A percentile compares a stretch with the other conserved stretches of the same genome.
Evolutionary conservation across 2,113 vertebrate genomes (phyloP).

Genomic region (Clarias gariepinus): DNA sequence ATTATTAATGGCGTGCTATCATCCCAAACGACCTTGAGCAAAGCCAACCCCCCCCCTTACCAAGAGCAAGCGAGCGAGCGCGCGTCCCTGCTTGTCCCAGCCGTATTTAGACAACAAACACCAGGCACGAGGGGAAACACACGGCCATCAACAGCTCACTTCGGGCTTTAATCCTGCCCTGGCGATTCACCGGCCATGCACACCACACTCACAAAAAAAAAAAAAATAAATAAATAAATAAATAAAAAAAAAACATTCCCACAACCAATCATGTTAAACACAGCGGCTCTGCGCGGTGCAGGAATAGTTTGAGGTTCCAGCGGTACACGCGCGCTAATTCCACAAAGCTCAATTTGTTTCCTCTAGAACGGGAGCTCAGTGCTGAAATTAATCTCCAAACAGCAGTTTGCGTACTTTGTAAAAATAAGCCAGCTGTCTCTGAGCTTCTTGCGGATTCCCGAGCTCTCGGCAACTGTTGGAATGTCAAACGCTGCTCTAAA

Average conservation of each 20-base stretch:
- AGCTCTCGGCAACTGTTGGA: conserved; percentile 57
- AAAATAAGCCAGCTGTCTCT: conserved; percentile 69
- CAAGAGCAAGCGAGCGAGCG: conserved; percentile 39
- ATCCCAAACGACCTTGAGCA: conserved; percentile 77
- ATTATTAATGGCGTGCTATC: conserved; percentile 75
- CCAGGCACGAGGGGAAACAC: conserved; percentile 61
- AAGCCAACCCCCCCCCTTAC: conserved; percentile 61
- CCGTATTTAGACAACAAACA: conserved; percentile 72
- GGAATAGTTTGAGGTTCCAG: conserved; percentile 46
- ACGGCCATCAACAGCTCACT: conserved; percentile 59
- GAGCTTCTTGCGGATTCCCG: conserved; percentile 47
- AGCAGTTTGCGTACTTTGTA: conserved; percentile 66
- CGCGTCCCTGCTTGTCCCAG: conserved; percentile 59
- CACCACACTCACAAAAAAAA: not conserved
- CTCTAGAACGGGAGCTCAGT: conserved; percentile 63
- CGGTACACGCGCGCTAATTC: conserved; percentile 63
- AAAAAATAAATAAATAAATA: no score
- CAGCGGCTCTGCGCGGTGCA: conserved; percentile 10
- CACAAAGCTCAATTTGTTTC: conserved; percentile 71
- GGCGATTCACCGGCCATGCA: conserved; percentile 51
- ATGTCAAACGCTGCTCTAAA: conserved; percentile 58
- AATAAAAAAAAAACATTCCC: not conserved
- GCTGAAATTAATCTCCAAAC: conserved; percentile 70
- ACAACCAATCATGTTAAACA: conserved; percentile 39
- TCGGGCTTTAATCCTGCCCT: conserved; percentile 54